Evolutionary conservation across 2,797 vertebrate species (phyloP), one percentile per base, ranked within the genome.

Genomic region (Halcyon chelicuti): DNA sequence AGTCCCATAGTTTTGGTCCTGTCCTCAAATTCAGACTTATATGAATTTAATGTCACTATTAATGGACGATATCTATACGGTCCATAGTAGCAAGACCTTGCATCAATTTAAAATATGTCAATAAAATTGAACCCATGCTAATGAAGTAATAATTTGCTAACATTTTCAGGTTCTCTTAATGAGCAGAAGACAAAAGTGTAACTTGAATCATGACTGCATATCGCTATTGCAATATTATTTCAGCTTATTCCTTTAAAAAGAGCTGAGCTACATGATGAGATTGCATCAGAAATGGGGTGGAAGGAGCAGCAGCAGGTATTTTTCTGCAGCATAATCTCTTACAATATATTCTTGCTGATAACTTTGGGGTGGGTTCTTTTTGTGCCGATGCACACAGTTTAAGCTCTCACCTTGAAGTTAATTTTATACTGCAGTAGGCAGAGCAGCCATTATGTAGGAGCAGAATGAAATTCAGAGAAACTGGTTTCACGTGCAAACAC

Each of bases 341-440:
- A 58, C 71, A 85, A 35, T 54, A 61, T 42, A 57, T 68, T 42
- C 44, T 82, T 86, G 54, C 35, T 70, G 79, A 57, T 51, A 88
- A 62, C 49, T 93, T 67, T 28, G 33, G 49, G 72, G 63, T 17
- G 58, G 58, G 23, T 7, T 90, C 63, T 79, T 88, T 86, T 62
- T 85, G 86, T 90, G 80, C 55, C 3, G 5, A 70, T 90, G 74
- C 91, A 87, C 73, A 47, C 51, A 73, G 73, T 85, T 94, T 57
- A 84, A 95, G 71, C 85, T 96, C 85, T 94, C 86, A 95, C 95
- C 94, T 95, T 90, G 82, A 78, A 94, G 90, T 90, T 93, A 93
- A 95, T 94, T 96, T 96, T 95, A 93, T 93, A 65, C 88, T 57
- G 67, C 88, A 78, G 88, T 85, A 75, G 83, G 91, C 91, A 94